Conservation (phyloP, 2,797 vertebrate species). For the Aratinga solstitialis region DNA sequence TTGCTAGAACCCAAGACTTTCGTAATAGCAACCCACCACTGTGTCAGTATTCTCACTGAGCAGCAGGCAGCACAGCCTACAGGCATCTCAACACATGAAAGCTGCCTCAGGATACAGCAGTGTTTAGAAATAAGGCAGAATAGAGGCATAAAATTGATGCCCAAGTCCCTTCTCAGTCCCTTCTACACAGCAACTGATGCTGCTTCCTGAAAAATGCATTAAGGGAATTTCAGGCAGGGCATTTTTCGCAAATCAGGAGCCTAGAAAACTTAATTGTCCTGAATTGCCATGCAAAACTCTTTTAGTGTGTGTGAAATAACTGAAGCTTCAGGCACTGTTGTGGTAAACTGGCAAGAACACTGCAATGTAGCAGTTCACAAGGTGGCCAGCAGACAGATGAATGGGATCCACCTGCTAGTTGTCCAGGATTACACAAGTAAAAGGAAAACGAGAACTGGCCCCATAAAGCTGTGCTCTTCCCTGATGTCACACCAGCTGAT, state of each 20-base stretch:
- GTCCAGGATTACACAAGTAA: background rate
- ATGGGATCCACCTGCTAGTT: background rate
- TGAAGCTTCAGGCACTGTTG: background rate
- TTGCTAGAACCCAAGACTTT: background rate
- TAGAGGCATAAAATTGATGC: background rate
- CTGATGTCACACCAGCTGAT: background rate
- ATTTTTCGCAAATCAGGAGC: background rate
- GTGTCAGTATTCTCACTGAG: background rate
- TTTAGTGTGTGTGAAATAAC: background rate
- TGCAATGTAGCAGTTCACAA: no score
- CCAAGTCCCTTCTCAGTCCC: rapidly evolving
- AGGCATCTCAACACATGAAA: background rate
- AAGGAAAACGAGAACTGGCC: background rate
- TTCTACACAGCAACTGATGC: background rate
- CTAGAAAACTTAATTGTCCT: background rate
- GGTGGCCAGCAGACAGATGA: background rate
- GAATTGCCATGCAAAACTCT: background rate
- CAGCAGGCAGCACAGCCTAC: background rate
- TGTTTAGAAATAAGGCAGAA: background rate
- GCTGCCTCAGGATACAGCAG: no score
- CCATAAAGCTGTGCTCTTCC: background rate
- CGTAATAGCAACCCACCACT: no score
- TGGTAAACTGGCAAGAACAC: background rate
- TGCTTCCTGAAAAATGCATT: background rate
- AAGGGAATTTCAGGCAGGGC: background rate